A percentile compares a stretch with the other conserved stretches of the same genome.
Conservation (phyloP, 2,888 invertebrate species). For the Scaptomyza tumidula region DNA sequence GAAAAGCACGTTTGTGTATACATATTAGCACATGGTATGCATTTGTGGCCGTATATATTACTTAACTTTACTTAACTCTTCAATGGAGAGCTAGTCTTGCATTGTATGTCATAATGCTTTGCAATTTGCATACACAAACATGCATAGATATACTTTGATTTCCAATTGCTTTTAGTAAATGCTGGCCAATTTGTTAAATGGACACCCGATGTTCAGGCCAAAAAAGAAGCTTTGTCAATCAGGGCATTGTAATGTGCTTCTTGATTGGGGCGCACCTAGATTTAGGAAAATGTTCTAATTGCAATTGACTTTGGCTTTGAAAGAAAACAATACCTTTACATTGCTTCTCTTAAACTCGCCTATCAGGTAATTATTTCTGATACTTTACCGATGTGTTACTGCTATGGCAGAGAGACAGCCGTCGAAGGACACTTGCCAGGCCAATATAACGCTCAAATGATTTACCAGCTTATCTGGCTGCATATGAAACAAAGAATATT, state of each 20-base stretch:
- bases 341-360: not conserved
- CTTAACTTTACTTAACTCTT: too few species aligned
- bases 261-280: slow-evolving; percentile 21
- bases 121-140: not conserved
- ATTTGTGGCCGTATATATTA: too few species aligned
- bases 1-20: too few species aligned
- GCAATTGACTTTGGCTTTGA: slow-evolving; percentile 40
- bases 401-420: slow-evolving; percentile 36
- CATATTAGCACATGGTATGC: too few species aligned
- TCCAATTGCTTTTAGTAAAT: slow-evolving; percentile 7
- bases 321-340: slow-evolving; percentile 1
- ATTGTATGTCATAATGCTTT: not conserved
- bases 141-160: not conserved
- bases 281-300: slow-evolving; percentile 45
- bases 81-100: not conserved
- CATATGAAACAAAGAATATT: slow-evolving; percentile 13
- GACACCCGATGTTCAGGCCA: slow-evolving; percentile 4
- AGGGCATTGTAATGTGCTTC: slow-evolving; percentile 24
- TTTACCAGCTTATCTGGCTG: slow-evolving; percentile 24
- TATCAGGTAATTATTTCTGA: slow-evolving; percentile 15
- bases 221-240: slow-evolving; percentile 14
- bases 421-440: slow-evolving; percentile 7
- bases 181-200: slow-evolving; percentile 49
- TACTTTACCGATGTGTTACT: slow-evolving; percentile 24
- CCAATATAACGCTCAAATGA: slow-evolving; percentile 16